A percentile compares a stretch with the other conserved stretches of the same genome.
phyloP scores from a whole-genome alignment of 2,797 vertebrate species.

The Phrynocephalus forsythii region DNA sequence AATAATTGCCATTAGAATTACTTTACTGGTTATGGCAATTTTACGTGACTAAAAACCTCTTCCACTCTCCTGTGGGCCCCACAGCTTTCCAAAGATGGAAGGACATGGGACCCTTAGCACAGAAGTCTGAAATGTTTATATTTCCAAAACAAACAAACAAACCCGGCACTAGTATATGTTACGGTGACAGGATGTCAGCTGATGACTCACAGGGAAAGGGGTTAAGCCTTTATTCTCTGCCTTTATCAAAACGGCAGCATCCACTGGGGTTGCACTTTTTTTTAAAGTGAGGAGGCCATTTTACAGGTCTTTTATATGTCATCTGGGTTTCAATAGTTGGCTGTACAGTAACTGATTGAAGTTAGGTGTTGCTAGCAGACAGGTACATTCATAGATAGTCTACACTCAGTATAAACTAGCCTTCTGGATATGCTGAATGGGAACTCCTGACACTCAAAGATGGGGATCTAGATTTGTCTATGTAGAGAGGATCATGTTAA shows the following conservation, averaged over 20 bases:
- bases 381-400: neutral
- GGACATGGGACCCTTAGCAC: no score
- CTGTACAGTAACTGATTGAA: neutral
- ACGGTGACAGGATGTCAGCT: no score
- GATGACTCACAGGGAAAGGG: neutral
- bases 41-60: no score
- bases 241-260: neutral
- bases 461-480: no score
- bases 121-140: no score
- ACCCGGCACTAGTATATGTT: no score
- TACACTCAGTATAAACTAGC: no score
- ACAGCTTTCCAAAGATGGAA: no score
- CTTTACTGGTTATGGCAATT: no score
- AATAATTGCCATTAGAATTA: no score
- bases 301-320: neutral
- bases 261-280: neutral
- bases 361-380: neutral
- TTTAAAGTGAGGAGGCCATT: neutral
- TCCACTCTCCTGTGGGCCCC: no score
- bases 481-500: neutral
- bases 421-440: neutral
- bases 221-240: neutral
- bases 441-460: neutral
- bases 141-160: no score
- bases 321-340: neutral